Evolutionary conservation across 2,888 invertebrate species (phyloP), one percentile per base, ranked within the genome.

Genomic region (Orthonevra nobilis): DNA sequence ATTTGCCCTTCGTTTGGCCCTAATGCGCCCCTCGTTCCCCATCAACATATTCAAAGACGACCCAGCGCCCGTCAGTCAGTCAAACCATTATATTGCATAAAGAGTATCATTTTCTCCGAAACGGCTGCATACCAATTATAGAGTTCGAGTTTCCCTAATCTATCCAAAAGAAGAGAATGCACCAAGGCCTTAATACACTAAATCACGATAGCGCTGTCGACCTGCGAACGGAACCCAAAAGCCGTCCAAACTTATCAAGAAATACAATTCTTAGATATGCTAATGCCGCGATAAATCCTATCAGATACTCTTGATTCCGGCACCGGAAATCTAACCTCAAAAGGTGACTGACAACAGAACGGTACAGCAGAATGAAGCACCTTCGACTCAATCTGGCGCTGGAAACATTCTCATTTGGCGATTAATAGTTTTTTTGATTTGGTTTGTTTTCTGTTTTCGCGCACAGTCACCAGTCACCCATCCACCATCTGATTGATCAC

Each of bases 21-120:
- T 70, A 52, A 77, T 44, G n/a, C n/a, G n/a, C n/a, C n/a, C n/a
- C 17, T 54, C 46, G 6, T 28, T 30, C 46, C 38, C 30, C 36
- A 64, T 70, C 72, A 64, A 36, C 64, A 64, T 70, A 77, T 77
- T 77, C 52, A 77, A 77, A 77, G 64, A 23, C 38, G 50, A 68
- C 63, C 50, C 69, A 58, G 36, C 14, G 9, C 40, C 26, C 19
- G 6, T 42, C 56, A 61, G 70, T 58, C 63, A 64, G 40, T 42
- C 48, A 4, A 69, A n/a, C 9, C 48, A 30, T 15, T 40, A 32
- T 44, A 58, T 40, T 58, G 58, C 40, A 12, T 40, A 40, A 36
- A 17, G n/a, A n/a, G 38, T 77, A 42, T 77, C 56, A 50, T 75
- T 75, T 70, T 52, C 63, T 36, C 17, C 17, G 56, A 30, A 50